Base-by-base conservation (phyloP, 2,113 vertebrate species). In the Antechinus flavipes region DNA sequence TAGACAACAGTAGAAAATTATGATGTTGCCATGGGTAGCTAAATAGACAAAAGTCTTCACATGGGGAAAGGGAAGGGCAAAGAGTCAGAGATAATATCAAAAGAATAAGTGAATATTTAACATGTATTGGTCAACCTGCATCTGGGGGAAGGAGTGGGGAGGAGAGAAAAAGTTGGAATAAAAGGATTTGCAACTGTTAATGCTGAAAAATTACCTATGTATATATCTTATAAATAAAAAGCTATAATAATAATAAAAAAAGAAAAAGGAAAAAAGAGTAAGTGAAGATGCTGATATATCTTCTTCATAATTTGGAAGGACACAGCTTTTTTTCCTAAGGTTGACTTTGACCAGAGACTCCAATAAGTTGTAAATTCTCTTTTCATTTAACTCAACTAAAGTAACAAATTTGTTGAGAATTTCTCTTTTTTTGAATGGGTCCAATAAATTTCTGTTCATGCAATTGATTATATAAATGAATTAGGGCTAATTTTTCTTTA, bases 401-500 rank as follows among this genome's bases (percentile, higher is more conserved):
- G 2, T 8, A 9, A 52, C 3, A 16, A 9, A 55, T 42, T 84
- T 84, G 54, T 19, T 90, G 53, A 9, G 49, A 4, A 9, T 49
- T 35, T 30, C 50, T 26, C 6, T 50, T 47, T 42, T 25, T 92
- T 90, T 68, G 26, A 11, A 58, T 30, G 93, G 55, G 24, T 11
- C n/a, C 61, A 4, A 0, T 35, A 0, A 46, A 30, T 42, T 49
- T 3, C 23, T 16, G 54, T 47, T 54, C 47, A 91, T 2, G 92
- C 54, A 89, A 56, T 23, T 4, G 6, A 84, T 42, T n/a, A 76
- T 16, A 47, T 2, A 27, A 84, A 91, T 30, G 49, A 1, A 27
- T 16, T 90, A 0, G 19, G 68, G 6, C 68, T 84, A 42, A 90
- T 91, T 68, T 95, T 91, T 55, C 2, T 96, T 97, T 55, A 93